Base-by-base conservation (phyloP, 2,113 vertebrate species). In the Trematomus loennbergii region DNA sequence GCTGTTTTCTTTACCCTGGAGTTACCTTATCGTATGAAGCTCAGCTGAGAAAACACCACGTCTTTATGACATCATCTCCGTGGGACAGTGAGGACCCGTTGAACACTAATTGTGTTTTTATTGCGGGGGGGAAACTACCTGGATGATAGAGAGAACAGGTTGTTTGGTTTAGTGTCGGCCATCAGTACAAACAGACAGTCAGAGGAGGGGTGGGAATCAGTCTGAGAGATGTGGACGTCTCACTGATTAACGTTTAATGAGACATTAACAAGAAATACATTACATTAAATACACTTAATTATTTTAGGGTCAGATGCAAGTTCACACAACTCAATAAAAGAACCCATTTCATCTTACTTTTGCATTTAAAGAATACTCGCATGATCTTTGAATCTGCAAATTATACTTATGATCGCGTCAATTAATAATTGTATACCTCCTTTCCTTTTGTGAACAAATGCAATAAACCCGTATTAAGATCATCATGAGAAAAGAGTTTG, bases 11-110 rank as follows among this genome's bases (percentile, higher is more conserved):
- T 36, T 2, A n/a, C 16, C 18, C 8, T 1, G 0, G 7, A 20
- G 20, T 43, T 50, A 18, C 57, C 45, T 12, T 16, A 29, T 48
- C 11, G 7, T 1, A 2, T 12, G 64, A 6, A 2, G 10, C 43
- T 25, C 22, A 84, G 84, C 84, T 88, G 82, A 82, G 63, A 79
- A 84, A 88, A 87, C 75, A 58, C 58, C 6, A 1, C 25, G 2
- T 0, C 43, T 82, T 85, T 79, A 78, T 91, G 82, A 87, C 82
- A 70, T 89, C 83, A 87, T 89, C 81, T 60, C 62, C 72, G 61
- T 88, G 83, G 64, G 86, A 87, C 71, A 61, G 73, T 11, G 4
- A 7, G 2, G 18, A 4, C 43, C 18, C 13, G 2, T 52, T 73
- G 59, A 25, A 50, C 13, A 10, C 68, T 85, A 85, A 85, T 72